Evolutionary conservation across 2,888 invertebrate genomes (phyloP).

Genomic region (Pediacus dermestoides): DNA sequence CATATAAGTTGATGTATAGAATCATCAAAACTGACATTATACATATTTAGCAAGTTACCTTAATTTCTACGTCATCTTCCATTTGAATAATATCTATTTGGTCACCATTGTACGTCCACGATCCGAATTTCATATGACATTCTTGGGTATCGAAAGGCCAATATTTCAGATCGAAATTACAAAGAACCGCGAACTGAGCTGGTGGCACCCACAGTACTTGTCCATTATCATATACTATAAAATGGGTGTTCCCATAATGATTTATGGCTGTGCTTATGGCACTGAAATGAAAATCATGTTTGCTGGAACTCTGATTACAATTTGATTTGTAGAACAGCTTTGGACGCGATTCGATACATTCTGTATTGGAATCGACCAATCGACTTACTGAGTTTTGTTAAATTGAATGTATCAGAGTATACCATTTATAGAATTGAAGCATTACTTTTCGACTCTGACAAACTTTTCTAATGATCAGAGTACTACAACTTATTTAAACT

Average conservation of each 20-base stretch:
- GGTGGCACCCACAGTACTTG: conserved; percentile 65
- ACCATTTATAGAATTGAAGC: too few species aligned
- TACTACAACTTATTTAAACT: too few species aligned
- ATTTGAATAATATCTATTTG: conserved; percentile 50
- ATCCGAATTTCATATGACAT: conserved; percentile 67
- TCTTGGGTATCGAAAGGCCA: conserved; percentile 77
- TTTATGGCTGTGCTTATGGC: conserved; percentile 59
- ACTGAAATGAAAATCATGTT: conserved; percentile 49
- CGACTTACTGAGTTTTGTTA: too few species aligned
- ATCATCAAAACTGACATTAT: background rate
- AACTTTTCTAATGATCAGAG: too few species aligned
- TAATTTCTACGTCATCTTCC: conserved; percentile 1
- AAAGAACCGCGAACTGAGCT: conserved; percentile 62
- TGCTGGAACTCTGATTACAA: too few species aligned
- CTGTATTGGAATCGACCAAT: too few species aligned
- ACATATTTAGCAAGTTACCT: conserved; percentile 4
- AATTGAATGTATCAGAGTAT: too few species aligned
- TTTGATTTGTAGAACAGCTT: too few species aligned
- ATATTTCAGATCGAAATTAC: conserved; percentile 61
- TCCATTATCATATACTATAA: conserved; percentile 53
- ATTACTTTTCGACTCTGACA: too few species aligned
- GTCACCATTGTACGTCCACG: conserved; percentile 65
- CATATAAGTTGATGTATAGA: background rate
- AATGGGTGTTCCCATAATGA: conserved; percentile 58
- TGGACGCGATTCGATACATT: too few species aligned